Evolutionary conservation across 2,113 vertebrate genomes (phyloP).

Genomic region (Haemorhous mexicanus): DNA sequence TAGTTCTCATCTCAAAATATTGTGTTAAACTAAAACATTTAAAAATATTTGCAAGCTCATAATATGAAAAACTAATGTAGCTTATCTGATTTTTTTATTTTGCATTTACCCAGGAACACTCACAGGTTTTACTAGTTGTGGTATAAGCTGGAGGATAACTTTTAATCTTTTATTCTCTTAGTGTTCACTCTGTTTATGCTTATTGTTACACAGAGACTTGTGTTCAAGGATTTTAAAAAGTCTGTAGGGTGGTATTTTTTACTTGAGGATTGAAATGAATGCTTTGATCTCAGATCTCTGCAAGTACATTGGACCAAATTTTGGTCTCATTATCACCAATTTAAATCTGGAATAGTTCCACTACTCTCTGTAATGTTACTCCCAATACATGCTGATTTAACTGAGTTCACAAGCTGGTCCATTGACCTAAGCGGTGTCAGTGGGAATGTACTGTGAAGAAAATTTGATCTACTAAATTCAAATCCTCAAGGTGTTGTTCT

Average conservation of each 20-base stretch:
- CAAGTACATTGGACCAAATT: conserved; percentile 22
- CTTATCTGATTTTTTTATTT: neutral
- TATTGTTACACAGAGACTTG: neutral
- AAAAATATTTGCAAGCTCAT: neutral
- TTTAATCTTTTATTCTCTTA: neutral
- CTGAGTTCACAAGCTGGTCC: conserved; percentile 62
- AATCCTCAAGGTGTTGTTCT: conserved; percentile 64
- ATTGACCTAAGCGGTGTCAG: conserved; percentile 65
- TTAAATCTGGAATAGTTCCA: conserved; percentile 58
- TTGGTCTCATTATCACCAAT: conserved; percentile 50
- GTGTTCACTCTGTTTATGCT: neutral
- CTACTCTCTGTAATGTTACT: conserved; percentile 45
- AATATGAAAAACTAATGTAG: neutral
- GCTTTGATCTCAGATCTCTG: neutral
- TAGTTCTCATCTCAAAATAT: neutral
- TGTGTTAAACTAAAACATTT: neutral
- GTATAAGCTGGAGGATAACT: neutral
- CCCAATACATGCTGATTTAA: conserved; percentile 56
- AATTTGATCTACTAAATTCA: conserved; percentile 67
- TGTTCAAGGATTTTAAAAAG: neutral
- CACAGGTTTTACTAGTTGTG: neutral
- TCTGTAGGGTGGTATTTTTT: neutral
- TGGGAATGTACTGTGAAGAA: conserved; percentile 55
- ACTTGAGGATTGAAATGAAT: neutral
- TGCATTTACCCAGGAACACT: neutral